These are phyloP conservation scores for Polydesmus complanatus DNA, from an alignment of 2,888 invertebrate genomes.

Conservation along the genomic window DNA sequence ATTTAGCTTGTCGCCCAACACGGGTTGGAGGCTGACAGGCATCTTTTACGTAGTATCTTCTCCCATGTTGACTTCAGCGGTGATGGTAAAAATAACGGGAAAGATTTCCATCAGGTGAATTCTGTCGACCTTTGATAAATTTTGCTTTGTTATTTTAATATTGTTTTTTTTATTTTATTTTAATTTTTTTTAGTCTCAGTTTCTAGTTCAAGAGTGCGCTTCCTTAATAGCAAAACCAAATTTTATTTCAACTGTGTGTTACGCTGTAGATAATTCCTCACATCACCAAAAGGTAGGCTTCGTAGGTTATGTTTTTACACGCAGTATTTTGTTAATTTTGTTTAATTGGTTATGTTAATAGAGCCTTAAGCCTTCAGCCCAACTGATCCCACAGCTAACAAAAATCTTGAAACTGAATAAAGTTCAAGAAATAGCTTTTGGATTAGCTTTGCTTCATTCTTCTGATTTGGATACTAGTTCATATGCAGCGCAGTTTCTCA, in stretches of 20 bases:
- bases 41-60: conserved; percentile 87
- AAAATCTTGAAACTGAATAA: conserved; percentile 71
- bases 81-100: conserved; percentile 37
- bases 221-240: conserved; percentile 70
- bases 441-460: conserved; percentile 68
- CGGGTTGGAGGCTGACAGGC: conserved; percentile 94
- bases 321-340: background rate
- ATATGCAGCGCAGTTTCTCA: conserved; percentile 62
- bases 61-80: conserved; percentile 71
- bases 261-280: conserved; percentile 69
- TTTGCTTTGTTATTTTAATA: too few species aligned
- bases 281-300: conserved; percentile 52
- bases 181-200: conserved; percentile 45
- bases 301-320: background rate
- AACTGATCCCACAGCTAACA: conserved; percentile 68
- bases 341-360: conserved; percentile 30
- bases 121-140: too few species aligned
- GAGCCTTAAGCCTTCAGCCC: conserved; percentile 62
- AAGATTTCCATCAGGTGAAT: conserved; percentile 35
- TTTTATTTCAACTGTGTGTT: conserved; percentile 73
- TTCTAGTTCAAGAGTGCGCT: conserved; percentile 62
- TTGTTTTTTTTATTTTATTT: too few species aligned
- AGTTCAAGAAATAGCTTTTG: conserved; percentile 82
- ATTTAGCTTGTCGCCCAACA: conserved; percentile 70
- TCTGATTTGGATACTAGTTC: conserved; percentile 57